phyloP scores from a whole-genome alignment of 1,140 invertebrate species.

The Limonius californicus region DNA sequence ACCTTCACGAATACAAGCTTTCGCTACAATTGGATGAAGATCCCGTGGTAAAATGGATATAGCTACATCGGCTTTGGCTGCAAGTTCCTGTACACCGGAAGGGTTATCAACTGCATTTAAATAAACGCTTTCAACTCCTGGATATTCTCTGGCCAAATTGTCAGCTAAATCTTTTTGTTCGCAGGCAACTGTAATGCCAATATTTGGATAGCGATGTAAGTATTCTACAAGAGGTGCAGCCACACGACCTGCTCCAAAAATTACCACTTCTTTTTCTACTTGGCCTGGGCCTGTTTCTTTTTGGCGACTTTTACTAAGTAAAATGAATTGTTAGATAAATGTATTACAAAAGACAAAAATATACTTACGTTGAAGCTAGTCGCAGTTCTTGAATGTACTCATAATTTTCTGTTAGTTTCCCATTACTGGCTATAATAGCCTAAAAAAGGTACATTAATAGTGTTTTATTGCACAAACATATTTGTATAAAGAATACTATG shows the following conservation, averaged over 20 bases:
- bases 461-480: no score
- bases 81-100: conserved; percentile 67
- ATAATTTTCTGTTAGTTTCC: conserved; percentile 84
- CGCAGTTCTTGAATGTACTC: conserved; percentile 93
- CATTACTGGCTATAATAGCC: conserved; percentile 96
- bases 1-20: conserved; percentile 78
- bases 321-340: neutral
- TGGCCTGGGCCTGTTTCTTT: conserved; percentile 49
- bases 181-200: conserved; percentile 82
- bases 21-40: conserved; percentile 81
- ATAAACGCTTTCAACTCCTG: conserved; percentile 76
- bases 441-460: conserved; percentile 43
- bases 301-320: conserved; percentile 53
- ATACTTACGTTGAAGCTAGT: conserved; percentile 50
- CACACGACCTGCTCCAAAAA: conserved; percentile 94
- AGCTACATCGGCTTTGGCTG: conserved; percentile 71
- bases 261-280: conserved; percentile 64
- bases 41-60: conserved; percentile 92
- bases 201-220: conserved; percentile 74
- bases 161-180: conserved; percentile 87
- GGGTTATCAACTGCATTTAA: conserved; percentile 73
- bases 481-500: no score
- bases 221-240: conserved; percentile 92
- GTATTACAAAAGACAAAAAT: neutral
- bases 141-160: conserved; percentile 68